A percentile compares a stretch with the other conserved stretches of the same genome.
Evolutionary conservation across 2,888 invertebrate genomes (phyloP).

Genomic region (Aromia moschata): DNA sequence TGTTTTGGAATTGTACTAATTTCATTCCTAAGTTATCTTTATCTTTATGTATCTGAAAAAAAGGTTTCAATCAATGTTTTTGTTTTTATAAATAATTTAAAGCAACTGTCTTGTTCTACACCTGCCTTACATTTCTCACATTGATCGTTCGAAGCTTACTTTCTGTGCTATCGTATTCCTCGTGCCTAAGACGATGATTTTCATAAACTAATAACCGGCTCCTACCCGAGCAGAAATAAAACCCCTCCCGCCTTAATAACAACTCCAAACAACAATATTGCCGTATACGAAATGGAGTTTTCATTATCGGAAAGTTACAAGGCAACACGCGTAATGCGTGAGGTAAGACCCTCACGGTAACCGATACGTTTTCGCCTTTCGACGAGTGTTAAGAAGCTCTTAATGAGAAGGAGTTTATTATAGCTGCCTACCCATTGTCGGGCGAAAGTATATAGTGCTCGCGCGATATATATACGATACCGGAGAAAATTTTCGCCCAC

Average conservation of each 20-base stretch:
- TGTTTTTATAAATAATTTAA: too few relatives aligned
- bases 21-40: too few relatives aligned
- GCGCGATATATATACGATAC: conserved; percentile 31
- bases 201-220: conserved; percentile 11
- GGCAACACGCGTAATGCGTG: conserved; percentile 9
- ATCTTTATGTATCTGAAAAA: too few relatives aligned
- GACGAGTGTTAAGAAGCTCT: conserved; percentile 55
- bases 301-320: conserved; percentile 17
- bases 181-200: background rate
- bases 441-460: conserved; percentile 21
- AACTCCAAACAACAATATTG: conserved; percentile 15
- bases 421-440: background rate
- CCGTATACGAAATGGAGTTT: conserved; percentile 10
- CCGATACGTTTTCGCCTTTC: conserved; percentile 51
- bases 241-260: conserved; percentile 5
- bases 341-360: conserved; percentile 32
- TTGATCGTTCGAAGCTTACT: too few relatives aligned
- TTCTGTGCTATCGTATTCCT: too few relatives aligned
- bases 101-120: too few relatives aligned
- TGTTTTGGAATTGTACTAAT: too few relatives aligned
- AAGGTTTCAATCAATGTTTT: too few relatives aligned
- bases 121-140: too few relatives aligned
- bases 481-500: conserved; percentile 40
- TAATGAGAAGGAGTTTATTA: conserved; percentile 46
- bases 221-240: background rate